Base-by-base conservation (phyloP, 2,888 invertebrate genomes). In the Drosophila mettleri region DNA sequence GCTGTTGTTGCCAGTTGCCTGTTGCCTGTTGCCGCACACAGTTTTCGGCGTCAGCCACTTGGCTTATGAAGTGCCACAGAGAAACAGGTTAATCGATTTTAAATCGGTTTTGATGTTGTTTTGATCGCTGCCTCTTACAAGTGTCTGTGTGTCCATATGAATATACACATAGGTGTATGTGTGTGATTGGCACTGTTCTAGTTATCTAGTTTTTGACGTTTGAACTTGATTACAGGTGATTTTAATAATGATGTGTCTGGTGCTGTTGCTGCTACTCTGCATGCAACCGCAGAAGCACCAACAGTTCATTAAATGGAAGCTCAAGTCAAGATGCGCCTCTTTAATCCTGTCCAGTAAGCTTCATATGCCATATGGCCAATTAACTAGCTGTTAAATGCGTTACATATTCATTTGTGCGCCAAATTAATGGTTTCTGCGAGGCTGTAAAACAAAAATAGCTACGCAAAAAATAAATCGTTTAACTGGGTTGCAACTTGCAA, bases 31-130 rank as follows among this genome's bases (percentile, higher is more conserved):
- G 79, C 74, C 72, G 68, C 73, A 80, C 72, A 74, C 66, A 67
- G 73, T 85, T 81, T 82, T 75, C 83, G 70, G 70, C 86, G 70
- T 73, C 79, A 45, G 52, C 67, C 67, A 78, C 75, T 83, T 74
- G 82, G 75, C 87, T 86, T 84, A 84, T 81, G 77, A 84, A 80
- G 78, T 83, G 82, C 78, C 80, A 78, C 67, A 59, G 78, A 80
- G 76, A 86, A 88, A 88, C 88, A 87, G 88, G 86, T 86, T 86
- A 86, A 86, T 86, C 86, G 88, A 86, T 86, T 86, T 86, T 86
- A 88, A 86, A 86, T 86, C 88, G 86, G 73, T 84, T 86, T 82
- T 86, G 82, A 86, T 86, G 88, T 78, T 86, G 73, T 88, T 88
- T 84, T 86, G 86, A 86, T 86, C 86, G 74, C 69, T 78, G 70